Evolutionary conservation across 2,888 invertebrate species (phyloP).

Genomic region (Clostera curtula): DNA sequence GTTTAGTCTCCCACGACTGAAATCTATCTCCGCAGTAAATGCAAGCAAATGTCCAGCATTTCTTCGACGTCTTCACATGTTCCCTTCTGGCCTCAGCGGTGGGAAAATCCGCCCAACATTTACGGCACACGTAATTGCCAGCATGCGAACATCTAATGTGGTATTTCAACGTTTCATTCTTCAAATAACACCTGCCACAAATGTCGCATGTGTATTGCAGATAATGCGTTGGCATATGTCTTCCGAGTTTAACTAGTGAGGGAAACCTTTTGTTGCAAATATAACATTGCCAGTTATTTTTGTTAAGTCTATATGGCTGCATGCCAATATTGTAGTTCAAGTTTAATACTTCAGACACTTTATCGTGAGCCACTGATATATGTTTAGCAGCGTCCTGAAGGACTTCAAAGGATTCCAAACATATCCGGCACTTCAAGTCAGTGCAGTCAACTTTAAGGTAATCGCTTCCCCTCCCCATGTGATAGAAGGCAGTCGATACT

Average conservation of each 20-base stretch:
- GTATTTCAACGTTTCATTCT: constrained; percentile 46
- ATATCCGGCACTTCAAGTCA: constrained; percentile 46
- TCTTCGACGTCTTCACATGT: constrained; percentile 38
- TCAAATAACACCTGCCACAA: constrained; percentile 51
- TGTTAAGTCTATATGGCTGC: constrained; percentile 48
- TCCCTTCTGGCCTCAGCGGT: constrained; percentile 35
- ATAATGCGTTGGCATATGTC: constrained; percentile 55
- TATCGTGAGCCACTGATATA: constrained; percentile 34
- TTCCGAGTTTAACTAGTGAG: constrained; percentile 40
- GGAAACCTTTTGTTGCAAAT: constrained; percentile 46
- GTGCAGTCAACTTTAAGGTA: constrained; percentile 55
- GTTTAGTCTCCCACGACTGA: constrained; percentile 51
- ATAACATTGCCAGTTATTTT: constrained; percentile 44
- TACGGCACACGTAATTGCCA: constrained; percentile 42
- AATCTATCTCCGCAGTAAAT: constrained; percentile 50
- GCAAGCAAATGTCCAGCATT: constrained; percentile 51
- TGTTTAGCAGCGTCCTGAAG: constrained; percentile 43
- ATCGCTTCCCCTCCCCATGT: constrained; percentile 39
- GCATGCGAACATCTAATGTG: constrained; percentile 49
- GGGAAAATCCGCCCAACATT: constrained; percentile 51
- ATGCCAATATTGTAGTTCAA: constrained; percentile 41
- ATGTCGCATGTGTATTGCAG: constrained; percentile 51
- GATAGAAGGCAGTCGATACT: constrained; percentile 49
- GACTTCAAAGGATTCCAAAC: constrained; percentile 29
- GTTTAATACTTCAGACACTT: constrained; percentile 26